Conservation (phyloP, 2,888 invertebrate species). For the Agonopterix subpropinquella region DNA sequence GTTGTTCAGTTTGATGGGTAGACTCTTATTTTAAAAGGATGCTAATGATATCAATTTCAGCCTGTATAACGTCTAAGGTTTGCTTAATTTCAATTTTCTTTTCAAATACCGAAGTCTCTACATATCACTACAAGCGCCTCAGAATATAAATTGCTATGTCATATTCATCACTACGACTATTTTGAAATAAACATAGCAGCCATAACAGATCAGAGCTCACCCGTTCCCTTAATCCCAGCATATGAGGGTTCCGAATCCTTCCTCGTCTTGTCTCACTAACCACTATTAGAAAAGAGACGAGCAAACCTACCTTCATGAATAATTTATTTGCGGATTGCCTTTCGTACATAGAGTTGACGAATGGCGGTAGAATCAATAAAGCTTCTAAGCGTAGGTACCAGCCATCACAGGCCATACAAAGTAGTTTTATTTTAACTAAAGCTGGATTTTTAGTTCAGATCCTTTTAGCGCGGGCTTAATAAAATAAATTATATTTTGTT, state of each 20-base stretch:
- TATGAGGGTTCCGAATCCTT: slow-evolving; percentile 23
- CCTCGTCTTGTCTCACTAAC: slow-evolving; percentile 36
- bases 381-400: slow-evolving; percentile 25
- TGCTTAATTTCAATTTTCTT: too few species aligned
- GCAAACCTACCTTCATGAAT: slow-evolving; percentile 34
- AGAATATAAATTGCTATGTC: too few species aligned
- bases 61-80: too few species aligned
- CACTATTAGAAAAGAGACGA: slow-evolving; percentile 40
- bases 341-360: slow-evolving; percentile 36
- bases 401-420: slow-evolving; percentile 23
- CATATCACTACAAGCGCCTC: too few species aligned
- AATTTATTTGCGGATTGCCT: slow-evolving; percentile 41
- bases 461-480: too few species aligned
- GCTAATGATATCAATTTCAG: too few species aligned
- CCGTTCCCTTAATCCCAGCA: slow-evolving; percentile 21
- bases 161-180: too few species aligned
- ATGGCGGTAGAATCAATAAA: slow-evolving; percentile 44
- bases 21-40: too few species aligned
- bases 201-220: background rate
- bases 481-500: too few species aligned
- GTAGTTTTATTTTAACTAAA: slow-evolving; percentile 20
- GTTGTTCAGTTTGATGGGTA: too few species aligned
- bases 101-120: too few species aligned
- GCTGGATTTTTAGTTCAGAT: too few species aligned
- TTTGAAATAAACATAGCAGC: background rate